Percentiles rank a stretch among this genome's conserved stretches.
These are phyloP conservation scores for Gorsachius goisagi DNA, from an alignment of 2,113 vertebrate species.

Conservation along the genomic window DNA sequence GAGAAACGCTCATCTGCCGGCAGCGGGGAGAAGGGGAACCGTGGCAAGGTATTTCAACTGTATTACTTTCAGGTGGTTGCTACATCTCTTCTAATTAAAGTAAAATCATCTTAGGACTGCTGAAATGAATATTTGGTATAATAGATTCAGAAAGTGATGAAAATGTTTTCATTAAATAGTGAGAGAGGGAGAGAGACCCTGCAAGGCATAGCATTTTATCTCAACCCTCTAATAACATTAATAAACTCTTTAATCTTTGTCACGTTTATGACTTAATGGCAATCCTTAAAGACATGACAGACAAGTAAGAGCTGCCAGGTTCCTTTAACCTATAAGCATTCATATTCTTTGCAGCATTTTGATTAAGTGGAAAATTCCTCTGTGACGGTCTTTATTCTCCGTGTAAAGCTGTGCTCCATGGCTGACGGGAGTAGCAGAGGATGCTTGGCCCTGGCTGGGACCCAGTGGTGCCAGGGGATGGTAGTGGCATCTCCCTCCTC, in stretches of 20 bases:
- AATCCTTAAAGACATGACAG: slow-evolving; percentile 72
- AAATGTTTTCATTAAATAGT: slow-evolving; percentile 79
- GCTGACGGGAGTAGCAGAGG: fast-evolving
- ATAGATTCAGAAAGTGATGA: slow-evolving; percentile 78
- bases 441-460: not conserved
- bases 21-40: not conserved
- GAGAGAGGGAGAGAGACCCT: slow-evolving; percentile 70
- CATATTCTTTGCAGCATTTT: not conserved
- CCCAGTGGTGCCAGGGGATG: fast-evolving
- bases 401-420: fast-evolving
- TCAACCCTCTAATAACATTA: slow-evolving; percentile 77
- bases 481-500: not conserved
- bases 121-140: slow-evolving; percentile 73
- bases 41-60: slow-evolving; percentile 18
- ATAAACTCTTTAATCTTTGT: slow-evolving; percentile 81
- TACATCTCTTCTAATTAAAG: slow-evolving; percentile 77
- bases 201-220: slow-evolving; percentile 79
- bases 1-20: fast-evolving
- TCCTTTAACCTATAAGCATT: slow-evolving; percentile 49
- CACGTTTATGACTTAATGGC: slow-evolving; percentile 77
- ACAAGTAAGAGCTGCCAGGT: slow-evolving; percentile 59
- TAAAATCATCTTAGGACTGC: slow-evolving; percentile 70
- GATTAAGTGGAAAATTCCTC: slow-evolving; percentile 39
- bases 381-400: not conserved
- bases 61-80: slow-evolving; percentile 65